Base-by-base conservation (phyloP, 2,113 vertebrate genomes). In the Urocitellus parryii region DNA sequence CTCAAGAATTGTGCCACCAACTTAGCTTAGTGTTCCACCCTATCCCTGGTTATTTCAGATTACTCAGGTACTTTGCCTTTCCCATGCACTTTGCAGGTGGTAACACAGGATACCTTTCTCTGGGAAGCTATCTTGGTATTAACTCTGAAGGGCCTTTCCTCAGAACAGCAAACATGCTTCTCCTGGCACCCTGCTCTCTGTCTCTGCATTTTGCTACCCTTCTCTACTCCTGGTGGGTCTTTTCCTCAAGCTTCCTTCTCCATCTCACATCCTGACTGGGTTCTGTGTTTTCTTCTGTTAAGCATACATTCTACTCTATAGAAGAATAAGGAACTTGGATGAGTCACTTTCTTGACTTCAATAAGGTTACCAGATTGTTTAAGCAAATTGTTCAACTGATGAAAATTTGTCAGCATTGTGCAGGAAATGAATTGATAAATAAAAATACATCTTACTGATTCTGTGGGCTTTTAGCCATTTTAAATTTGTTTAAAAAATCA, bases 341-440 rank as follows among this genome's bases (percentile, higher is more conserved):
- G 45, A 88, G 17, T 85, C n/a, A 58, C 13, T 88, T 93, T 78
- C 53, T 93, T 88, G 39, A 58, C n/a, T 61, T 8, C 29, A 14
- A 68, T 22, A 86, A 7, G 4, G 8, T 81, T 91, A 81, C 18
- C 45, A 73, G 32, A 91, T 82, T 95, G 22, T 53, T 88, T 81
- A 5, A 77, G 42, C 10, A 89, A 88, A 91, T 25, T 79, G 39
- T 53, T 83, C 39, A 63, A 73, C 51, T 78, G 3, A 32, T 95
- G 22, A 67, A 93, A 67, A 76, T 73, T 61, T 95, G 68, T 70
- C 20, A 78, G 5, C 32, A 63, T 74, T 78, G 25, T 58, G 61
- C 11, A 87, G 39, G 73, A 88, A 88, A 91, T 91, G 34, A 10
- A 51, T 8, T 82, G 39, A 53, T 68, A 80, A 93, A 39, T 22